Percentiles rank a stretch among this genome's conserved stretches.
Conservation (phyloP, 2,797 vertebrate species). For the Microchirus variegatus region DNA sequence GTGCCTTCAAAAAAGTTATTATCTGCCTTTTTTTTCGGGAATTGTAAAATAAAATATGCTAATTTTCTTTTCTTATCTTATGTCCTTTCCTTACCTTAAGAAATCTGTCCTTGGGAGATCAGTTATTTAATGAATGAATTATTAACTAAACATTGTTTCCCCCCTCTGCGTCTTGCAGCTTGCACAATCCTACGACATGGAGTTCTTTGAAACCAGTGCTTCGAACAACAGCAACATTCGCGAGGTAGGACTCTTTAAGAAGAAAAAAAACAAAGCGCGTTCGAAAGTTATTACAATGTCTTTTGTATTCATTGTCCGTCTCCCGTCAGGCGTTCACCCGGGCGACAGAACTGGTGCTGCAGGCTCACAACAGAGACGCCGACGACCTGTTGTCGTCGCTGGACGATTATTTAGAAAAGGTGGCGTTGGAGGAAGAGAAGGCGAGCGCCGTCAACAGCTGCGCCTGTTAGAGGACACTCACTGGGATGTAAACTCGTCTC, state of each 20-base stretch:
- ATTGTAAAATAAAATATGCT: too few species aligned
- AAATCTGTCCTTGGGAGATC: too few species aligned
- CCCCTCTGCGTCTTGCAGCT: conserved; percentile 77
- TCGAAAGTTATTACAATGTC: too few species aligned
- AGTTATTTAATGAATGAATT: too few species aligned
- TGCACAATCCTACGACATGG: conserved; percentile 90
- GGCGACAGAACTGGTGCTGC: conserved; percentile 89
- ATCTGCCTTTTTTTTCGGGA: too few species aligned
- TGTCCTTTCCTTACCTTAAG: too few species aligned
- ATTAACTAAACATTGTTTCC: neutral
- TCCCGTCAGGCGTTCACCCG: conserved; percentile 86
- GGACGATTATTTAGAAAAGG: conserved; percentile 77
- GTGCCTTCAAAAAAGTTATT: too few species aligned
- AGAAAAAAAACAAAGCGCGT: too few species aligned
- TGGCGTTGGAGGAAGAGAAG: conserved; percentile 80
- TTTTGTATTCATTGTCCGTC: conserved; percentile 7
- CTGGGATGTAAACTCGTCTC: too few species aligned
- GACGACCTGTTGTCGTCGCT: conserved; percentile 78
- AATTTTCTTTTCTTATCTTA: too few species aligned
- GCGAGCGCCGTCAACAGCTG: conserved; percentile 77
- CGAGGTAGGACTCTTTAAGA: too few species aligned
- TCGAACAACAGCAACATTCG: conserved; percentile 88
- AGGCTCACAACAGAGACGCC: conserved; percentile 89
- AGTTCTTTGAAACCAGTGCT: conserved; percentile 93
- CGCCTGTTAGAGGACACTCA: too few species aligned